These are phyloP conservation scores for Taurulus bubalis DNA, from an alignment of 2,113 vertebrate genomes.

Conservation along the genomic window DNA sequence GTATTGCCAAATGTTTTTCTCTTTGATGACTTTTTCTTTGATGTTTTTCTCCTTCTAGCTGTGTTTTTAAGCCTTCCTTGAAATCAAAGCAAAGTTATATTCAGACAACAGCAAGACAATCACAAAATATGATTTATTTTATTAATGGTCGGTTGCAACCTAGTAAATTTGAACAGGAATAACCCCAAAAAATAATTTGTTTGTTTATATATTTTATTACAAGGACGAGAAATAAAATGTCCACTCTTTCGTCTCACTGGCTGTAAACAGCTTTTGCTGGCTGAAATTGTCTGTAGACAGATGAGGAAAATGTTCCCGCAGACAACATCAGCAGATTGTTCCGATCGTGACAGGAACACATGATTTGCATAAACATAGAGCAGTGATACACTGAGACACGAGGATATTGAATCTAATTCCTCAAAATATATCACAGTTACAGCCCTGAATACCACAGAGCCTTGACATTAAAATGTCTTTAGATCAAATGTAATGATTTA, in stretches of 20 bases:
- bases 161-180: neutral
- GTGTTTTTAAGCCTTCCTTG: neutral
- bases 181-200: neutral
- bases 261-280: neutral
- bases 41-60: neutral
- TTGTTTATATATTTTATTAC: neutral
- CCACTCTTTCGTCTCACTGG: neutral
- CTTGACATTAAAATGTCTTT: neutral
- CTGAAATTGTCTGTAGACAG: neutral
- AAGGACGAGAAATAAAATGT: neutral
- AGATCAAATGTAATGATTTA: slow-evolving; percentile 1
- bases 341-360: slow-evolving; percentile 35
- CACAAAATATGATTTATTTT: neutral
- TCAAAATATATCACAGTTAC: neutral
- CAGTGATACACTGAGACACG: slow-evolving; percentile 7
- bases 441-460: neutral
- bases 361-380: slow-evolving; percentile 53
- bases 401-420: neutral
- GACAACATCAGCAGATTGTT: slow-evolving; percentile 25
- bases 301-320: slow-evolving; percentile 13
- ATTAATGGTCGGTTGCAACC: neutral
- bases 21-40: too few species aligned
- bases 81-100: too few species aligned
- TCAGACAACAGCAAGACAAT: neutral
- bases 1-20: neutral